Evolutionary conservation across 1,140 invertebrate species (phyloP), one percentile per base, ranked within the genome.

Genomic region (Gryllus bimaculatus): DNA sequence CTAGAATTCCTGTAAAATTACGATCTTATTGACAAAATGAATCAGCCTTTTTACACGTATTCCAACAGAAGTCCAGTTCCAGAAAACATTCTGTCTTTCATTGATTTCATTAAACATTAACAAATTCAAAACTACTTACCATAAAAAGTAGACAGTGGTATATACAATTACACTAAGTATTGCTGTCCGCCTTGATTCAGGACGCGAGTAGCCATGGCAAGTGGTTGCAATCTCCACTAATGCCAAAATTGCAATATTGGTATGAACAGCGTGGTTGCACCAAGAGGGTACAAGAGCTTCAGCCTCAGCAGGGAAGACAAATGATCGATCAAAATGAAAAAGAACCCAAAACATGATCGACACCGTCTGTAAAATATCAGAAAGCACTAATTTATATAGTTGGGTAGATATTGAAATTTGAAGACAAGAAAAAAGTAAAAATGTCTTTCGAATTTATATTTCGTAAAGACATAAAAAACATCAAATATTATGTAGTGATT

Each of bases 181-280:
- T 13, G 54, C 54, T 66, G 54, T 66, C 10, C 54, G 7, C 18
- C 54, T 10, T 13, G 54, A 66, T 18, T 66, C 54, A 66, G 54
- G 54, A 66, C 18, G 54, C 0, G 54, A 66, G 54, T 66, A 66
- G 10, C 54, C 54, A 66, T 66, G 54, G 18, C 54, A 66, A 66
- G 18, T 66, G 18, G 18, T 66, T 10, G 54, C 54, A 13, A 87
- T 86, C 83, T 89, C 88, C 20, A 87, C 80, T 8, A 86, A 78
- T 0, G 86, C 81, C 80, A 88, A 84, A 3, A 87, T 83, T 8
- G 86, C 80, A 78, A 89, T 86, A 81, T 85, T 87, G 2, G 88
- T 90, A 83, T 91, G 89, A 80, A 92, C 88, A 47, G 89, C 88
- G 84, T 93, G 92, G 83, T 93, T 93, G 80, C 93, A 85, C 90